Evolutionary conservation across 1,140 invertebrate species (phyloP).

Genomic region (Drosophila watanabei): DNA sequence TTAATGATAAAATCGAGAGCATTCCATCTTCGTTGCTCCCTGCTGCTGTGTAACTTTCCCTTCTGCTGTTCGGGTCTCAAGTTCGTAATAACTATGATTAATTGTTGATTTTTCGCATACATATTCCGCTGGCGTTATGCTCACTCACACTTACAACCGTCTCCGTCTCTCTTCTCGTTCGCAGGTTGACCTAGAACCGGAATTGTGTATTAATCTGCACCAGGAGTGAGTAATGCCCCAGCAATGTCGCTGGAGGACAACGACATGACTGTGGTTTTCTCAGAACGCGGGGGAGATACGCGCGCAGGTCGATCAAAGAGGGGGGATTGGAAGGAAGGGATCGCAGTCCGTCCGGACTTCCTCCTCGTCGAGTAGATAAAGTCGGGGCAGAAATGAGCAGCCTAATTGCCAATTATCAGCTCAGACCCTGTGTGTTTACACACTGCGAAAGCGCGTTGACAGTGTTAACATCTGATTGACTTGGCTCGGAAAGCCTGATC

Average conservation of each 20-base stretch:
- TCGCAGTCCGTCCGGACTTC: slow-evolving; percentile 5
- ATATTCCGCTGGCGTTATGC: slow-evolving; percentile 46
- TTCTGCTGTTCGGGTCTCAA: slow-evolving; percentile 22
- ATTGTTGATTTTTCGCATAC: slow-evolving; percentile 54
- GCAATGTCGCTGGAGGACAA: slow-evolving; percentile 62
- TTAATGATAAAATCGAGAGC: slow-evolving; percentile 15
- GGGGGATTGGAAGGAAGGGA: not conserved
- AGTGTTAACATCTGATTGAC: slow-evolving; percentile 43
- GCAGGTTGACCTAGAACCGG: slow-evolving; percentile 92
- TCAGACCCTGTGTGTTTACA: slow-evolving; percentile 33
- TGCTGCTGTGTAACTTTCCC: slow-evolving; percentile 43
- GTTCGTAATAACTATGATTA: slow-evolving; percentile 58
- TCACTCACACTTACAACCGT: slow-evolving; percentile 42
- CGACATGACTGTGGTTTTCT: slow-evolving; percentile 41
- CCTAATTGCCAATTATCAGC: slow-evolving; percentile 49
- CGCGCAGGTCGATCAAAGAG: not conserved
- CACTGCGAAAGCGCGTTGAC: slow-evolving; percentile 8
- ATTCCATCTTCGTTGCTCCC: slow-evolving; percentile 13
- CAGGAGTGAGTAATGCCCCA: slow-evolving; percentile 90
- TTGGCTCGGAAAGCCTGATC: slow-evolving; percentile 37
- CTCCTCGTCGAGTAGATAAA: slow-evolving; percentile 30
- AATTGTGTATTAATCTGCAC: slow-evolving; percentile 91
- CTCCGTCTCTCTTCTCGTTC: slow-evolving; percentile 69
- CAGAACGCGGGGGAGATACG: not conserved
- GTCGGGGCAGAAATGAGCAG: slow-evolving; percentile 30